Percentiles rank a stretch among this genome's conserved stretches.
phyloP scores from a whole-genome alignment of 2,113 vertebrate genomes.

The Caloenas nicobarica region DNA sequence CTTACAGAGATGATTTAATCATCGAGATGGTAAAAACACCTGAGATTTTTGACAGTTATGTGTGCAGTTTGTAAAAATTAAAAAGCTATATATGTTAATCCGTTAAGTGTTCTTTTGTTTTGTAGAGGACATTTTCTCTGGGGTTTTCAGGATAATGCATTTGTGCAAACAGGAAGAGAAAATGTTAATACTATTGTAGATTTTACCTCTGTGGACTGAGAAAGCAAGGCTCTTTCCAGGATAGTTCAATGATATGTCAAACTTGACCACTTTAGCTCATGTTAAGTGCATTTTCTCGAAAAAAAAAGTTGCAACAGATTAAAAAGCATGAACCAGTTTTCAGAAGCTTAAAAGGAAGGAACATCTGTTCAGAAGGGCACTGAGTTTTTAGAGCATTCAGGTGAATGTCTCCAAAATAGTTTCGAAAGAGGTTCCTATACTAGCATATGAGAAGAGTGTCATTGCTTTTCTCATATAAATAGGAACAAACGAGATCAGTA shows the following conservation, averaged over 20 bases:
- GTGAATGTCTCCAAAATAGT: constrained; percentile 28
- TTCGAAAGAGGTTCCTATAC: neutral
- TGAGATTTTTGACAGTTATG: constrained; percentile 17
- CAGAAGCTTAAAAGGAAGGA: constrained; percentile 10
- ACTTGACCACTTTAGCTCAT: neutral
- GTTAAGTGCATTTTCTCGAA: neutral
- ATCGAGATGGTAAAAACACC: neutral
- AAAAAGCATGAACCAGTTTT: constrained; percentile 8
- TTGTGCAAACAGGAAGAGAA: neutral
- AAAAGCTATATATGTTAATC: constrained; percentile 4
- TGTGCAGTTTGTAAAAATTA: constrained; percentile 32
- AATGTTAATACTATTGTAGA: neutral
- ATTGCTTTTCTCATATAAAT: constrained; percentile 23
- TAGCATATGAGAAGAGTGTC: neutral
- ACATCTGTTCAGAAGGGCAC: constrained; percentile 25
- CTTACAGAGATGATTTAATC: constrained; percentile 53
- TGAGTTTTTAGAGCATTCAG: constrained; percentile 36
- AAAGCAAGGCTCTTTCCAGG: neutral
- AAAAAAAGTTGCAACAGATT: neutral
- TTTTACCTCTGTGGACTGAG: neutral
- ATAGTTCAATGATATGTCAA: neutral
- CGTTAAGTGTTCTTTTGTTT: neutral
- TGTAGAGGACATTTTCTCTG: neutral
- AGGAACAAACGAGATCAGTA: constrained; percentile 21
- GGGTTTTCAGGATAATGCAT: neutral